A percentile compares a stretch with the other conserved stretches of the same genome.
Conservation (phyloP, 2,797 vertebrate species). For the Mormyrus proboscirostris region DNA sequence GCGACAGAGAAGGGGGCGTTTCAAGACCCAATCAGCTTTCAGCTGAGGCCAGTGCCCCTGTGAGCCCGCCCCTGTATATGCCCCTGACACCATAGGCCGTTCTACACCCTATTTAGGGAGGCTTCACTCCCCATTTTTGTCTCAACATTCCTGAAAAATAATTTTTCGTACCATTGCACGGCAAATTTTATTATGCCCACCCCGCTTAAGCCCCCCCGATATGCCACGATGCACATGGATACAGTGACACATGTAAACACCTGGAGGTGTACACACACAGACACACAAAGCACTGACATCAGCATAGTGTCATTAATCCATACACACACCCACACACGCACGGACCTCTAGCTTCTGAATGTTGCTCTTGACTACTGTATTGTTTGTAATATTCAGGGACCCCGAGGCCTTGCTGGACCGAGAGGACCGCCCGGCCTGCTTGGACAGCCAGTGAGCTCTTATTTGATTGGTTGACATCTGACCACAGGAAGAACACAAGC, state of each 20-base stretch:
- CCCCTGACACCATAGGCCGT: not conserved
- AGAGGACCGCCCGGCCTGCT: constrained; percentile 69
- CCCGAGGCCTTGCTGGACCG: constrained; percentile 74
- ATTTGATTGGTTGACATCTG: constrained; percentile 21
- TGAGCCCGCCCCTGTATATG: not conserved
- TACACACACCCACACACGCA: not conserved
- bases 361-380: constrained; percentile 36
- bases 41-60: not conserved
- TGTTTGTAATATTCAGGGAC: constrained; percentile 65
- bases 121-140: not conserved
- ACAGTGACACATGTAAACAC: not conserved
- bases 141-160: not conserved
- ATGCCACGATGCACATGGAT: not conserved
- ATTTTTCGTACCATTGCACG: not conserved
- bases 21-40: not conserved
- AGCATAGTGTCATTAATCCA: not conserved
- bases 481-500: not conserved
- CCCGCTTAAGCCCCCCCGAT: not conserved
- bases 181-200: not conserved
- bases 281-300: not conserved
- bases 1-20: not conserved
- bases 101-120: not conserved
- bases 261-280: not conserved
- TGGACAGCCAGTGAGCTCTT: constrained; percentile 70
- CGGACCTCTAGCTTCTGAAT: not conserved